Evolutionary conservation across 2,888 invertebrate species (phyloP).

Genomic region (Noctua fimbriata): DNA sequence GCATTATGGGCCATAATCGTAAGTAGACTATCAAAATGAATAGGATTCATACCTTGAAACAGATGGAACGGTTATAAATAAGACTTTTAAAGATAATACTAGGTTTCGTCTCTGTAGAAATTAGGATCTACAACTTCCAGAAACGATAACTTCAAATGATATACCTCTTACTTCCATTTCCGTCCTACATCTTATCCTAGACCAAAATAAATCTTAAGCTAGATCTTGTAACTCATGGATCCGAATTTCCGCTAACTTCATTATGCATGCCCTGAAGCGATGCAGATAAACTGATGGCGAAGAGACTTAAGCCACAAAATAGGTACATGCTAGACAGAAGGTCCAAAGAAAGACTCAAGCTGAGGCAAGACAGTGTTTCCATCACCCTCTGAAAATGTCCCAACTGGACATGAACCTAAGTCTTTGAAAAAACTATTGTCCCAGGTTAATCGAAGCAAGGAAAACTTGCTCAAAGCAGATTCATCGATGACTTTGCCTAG

Average conservation of each 20-base stretch:
- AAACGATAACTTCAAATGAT: not conserved
- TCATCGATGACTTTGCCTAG: not conserved
- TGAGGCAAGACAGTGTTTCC: not conserved
- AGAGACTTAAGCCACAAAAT: not conserved
- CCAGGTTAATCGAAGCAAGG: not conserved
- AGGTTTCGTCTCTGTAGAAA: not conserved
- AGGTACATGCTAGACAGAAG: not conserved
- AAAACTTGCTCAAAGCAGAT: not conserved
- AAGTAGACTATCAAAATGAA: not conserved
- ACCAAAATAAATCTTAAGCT: conserved; percentile 36
- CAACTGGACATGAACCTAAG: not conserved
- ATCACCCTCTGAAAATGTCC: not conserved
- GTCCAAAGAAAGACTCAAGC: not conserved
- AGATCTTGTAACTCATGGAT: conserved; percentile 26
- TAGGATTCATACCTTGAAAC: not conserved
- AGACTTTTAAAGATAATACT: not conserved
- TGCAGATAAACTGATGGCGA: conserved; percentile 51
- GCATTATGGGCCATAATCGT: not conserved
- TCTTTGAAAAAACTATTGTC: not conserved
- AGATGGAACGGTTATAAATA: not conserved
- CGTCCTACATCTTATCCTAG: not conserved
- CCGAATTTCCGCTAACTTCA: conserved; percentile 30
- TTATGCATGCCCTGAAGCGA: conserved; percentile 47
- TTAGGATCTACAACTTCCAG: not conserved
- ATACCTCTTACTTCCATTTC: not conserved